Percentiles rank a stretch among this genome's conserved stretches.
Evolutionary conservation across 1,140 invertebrate genomes (phyloP).

Genomic region (Palaemon carinicauda): DNA sequence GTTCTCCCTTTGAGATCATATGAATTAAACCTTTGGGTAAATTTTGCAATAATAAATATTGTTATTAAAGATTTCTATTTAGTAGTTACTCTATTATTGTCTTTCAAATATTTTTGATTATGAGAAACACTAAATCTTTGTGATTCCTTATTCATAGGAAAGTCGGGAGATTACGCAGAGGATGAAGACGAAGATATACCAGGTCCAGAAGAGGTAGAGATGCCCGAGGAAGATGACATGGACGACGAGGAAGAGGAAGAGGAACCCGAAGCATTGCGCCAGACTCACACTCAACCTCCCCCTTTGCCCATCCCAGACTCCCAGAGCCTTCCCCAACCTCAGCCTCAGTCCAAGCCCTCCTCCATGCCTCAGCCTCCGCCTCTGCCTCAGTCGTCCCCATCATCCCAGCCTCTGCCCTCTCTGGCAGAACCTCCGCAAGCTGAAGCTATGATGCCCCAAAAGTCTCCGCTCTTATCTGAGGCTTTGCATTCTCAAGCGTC

Average conservation of each 20-base stretch:
- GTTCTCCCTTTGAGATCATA: too few relatives aligned
- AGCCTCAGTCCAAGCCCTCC: background rate
- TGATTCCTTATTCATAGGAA: too few relatives aligned
- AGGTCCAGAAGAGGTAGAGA: background rate
- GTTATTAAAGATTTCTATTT: too few relatives aligned
- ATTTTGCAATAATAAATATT: too few relatives aligned
- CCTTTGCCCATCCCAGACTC: background rate
- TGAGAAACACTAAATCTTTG: constrained; percentile 11
- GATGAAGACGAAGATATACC: constrained; percentile 33
- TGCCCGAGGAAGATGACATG: constrained; percentile 14
- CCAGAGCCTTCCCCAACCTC: background rate
- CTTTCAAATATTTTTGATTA: too few relatives aligned
- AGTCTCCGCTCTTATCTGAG: background rate
- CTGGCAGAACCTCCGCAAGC: background rate
- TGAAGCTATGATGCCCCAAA: background rate
- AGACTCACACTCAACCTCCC: background rate
- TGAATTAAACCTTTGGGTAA: too few relatives aligned
- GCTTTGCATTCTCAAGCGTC: background rate
- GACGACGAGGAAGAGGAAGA: constrained; percentile 32
- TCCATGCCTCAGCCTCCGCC: background rate
- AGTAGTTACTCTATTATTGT: too few relatives aligned
- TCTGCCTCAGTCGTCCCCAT: constrained; percentile 7
- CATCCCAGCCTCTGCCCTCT: background rate
- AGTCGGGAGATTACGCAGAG: constrained; percentile 29
- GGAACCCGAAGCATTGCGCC: constrained; percentile 29